Base-by-base conservation (phyloP, 2,797 vertebrate genomes). In the Arctocebus calabarensis region DNA sequence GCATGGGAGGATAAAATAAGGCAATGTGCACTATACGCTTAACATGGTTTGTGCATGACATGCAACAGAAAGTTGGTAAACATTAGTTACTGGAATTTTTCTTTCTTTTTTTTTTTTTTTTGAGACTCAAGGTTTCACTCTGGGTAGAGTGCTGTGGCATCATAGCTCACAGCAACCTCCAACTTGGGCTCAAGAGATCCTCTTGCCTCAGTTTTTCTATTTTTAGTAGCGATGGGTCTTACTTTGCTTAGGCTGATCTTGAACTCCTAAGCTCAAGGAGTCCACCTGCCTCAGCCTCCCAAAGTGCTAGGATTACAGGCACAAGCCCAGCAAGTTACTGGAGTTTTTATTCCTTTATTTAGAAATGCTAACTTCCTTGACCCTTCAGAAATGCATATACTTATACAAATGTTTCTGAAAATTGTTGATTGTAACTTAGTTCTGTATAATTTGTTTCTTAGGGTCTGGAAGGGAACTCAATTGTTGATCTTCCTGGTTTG, bases 401-500 rank as follows among this genome's bases (percentile, higher is more conserved):
- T 37, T 57, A 79, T 37, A 57, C 19, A 81, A 66, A 45, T 68
- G 29, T 48, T 57, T 95, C 52, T 62, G 86, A 81, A 64, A 68
- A 82, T 48, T 85, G 96, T 94, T 93, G 11, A 43, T 9, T 62
- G 5, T 85, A 70, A 94, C 17, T 88, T 78, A 88, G 29, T 91
- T 95, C 64, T 88, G 8, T 71, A 45, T 59, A 90, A 75, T 81
- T 93, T 91, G 29, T 78, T 93, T 86, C 57, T 84, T 62, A 83
- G 29, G 55, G n/a, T 59, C 29, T 88, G 85, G 91, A 57, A 91
- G 52, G 34, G 6, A 94, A 43, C 34, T 91, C 12, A 82, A 57
- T 19, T 61, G 13, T 71, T 88, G 57, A 48, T 45, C 29, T 87
- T 96, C 22, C 45, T 86, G 27, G 55, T 92, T 93, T 83, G 57